phyloP scores from a whole-genome alignment of 2,797 vertebrate genomes.

The Pygocentrus nattereri region DNA sequence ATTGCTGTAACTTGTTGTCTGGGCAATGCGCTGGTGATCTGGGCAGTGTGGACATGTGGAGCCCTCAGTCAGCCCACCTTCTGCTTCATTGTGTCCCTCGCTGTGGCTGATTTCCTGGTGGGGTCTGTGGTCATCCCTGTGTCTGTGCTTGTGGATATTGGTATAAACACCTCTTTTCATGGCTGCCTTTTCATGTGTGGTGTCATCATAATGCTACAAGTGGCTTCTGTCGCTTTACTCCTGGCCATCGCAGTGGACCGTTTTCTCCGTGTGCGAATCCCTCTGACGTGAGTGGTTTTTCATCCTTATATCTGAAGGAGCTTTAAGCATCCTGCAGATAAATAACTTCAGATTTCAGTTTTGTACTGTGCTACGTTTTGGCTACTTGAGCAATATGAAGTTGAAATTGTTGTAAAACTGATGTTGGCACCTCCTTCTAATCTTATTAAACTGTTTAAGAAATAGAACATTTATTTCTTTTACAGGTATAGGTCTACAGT shows the following conservation, averaged over 20 bases:
- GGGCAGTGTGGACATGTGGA: too few species aligned
- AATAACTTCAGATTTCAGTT: too few species aligned
- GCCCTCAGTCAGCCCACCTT: not conserved
- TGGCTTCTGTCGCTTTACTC: too few species aligned
- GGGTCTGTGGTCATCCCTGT: not conserved
- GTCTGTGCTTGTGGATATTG: constrained; percentile 68
- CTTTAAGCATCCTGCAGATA: too few species aligned
- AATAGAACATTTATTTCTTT: not conserved
- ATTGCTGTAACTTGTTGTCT: not conserved
- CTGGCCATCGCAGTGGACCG: not conserved
- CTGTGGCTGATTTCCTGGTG: not conserved
- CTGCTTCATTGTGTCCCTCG: too few species aligned
- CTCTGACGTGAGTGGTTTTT: constrained; percentile 71
- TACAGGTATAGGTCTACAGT: constrained; percentile 82
- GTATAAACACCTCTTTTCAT: constrained; percentile 54
- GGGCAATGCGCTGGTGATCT: too few species aligned
- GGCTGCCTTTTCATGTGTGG: too few species aligned
- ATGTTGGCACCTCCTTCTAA: too few species aligned
- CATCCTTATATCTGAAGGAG: too few species aligned
- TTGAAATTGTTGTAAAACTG: too few species aligned
- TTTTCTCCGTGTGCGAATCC: constrained; percentile 80
- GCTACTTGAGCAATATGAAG: not conserved
- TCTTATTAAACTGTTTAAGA: not conserved
- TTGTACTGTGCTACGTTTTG: too few species aligned
- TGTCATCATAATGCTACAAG: too few species aligned